Percentiles rank a stretch among this genome's conserved stretches.
Evolutionary conservation across 2,888 invertebrate species (phyloP).

Genomic region (Zaprionus lineosus): DNA sequence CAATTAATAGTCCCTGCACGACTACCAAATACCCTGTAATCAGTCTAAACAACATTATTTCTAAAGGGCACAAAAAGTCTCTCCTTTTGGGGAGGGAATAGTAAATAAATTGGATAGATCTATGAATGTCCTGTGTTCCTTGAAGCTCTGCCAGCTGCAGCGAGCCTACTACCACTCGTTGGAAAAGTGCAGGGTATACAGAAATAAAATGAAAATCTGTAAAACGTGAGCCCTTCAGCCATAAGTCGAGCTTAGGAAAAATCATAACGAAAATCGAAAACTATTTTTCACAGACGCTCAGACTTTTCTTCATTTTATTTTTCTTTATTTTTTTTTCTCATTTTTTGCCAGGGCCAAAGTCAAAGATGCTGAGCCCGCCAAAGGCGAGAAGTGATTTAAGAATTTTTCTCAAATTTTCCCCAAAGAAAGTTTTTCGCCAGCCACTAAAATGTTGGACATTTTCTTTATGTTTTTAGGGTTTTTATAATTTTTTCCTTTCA

Average conservation of each 20-base stretch:
- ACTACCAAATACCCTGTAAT: slow-evolving; percentile 36
- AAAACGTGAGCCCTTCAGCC: slow-evolving; percentile 72
- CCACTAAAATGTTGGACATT: slow-evolving; percentile 43
- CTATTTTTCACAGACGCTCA: slow-evolving; percentile 60
- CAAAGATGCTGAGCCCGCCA: slow-evolving; percentile 54
- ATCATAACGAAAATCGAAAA: slow-evolving; percentile 71
- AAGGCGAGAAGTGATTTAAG: slow-evolving; percentile 54
- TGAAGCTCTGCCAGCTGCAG: too few relatives aligned
- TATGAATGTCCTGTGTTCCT: too few relatives aligned
- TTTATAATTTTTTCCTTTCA: not conserved
- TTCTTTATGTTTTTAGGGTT: slow-evolving; percentile 46
- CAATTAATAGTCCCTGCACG: too few relatives aligned
- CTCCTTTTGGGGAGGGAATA: too few relatives aligned
- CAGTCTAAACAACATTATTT: not conserved
- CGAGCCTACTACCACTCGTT: not conserved
- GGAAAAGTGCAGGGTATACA: slow-evolving; percentile 13
- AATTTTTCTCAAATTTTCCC: slow-evolving; percentile 56
- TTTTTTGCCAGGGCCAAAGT: slow-evolving; percentile 45
- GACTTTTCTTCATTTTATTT: not conserved
- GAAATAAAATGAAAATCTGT: slow-evolving; percentile 23
- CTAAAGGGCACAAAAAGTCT: too few relatives aligned
- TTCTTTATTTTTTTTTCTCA: not conserved
- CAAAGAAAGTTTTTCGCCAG: slow-evolving; percentile 67
- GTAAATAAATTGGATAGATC: too few relatives aligned
- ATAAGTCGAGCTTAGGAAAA: slow-evolving; percentile 61